Conservation (phyloP, 2,113 vertebrate species). For the Petaurus breviceps region DNA sequence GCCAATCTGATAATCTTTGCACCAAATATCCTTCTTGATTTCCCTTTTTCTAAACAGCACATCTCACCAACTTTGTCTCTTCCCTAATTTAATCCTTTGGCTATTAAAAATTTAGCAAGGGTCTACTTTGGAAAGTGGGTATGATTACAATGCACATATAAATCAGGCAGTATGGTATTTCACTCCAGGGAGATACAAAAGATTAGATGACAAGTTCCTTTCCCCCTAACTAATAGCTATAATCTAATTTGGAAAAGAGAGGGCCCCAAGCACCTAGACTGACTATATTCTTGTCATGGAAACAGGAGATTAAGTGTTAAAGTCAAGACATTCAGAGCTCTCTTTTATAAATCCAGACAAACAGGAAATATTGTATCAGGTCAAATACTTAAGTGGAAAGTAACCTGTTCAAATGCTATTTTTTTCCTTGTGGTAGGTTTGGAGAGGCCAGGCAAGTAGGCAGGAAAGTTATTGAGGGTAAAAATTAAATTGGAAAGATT, state of each 20-base stretch:
- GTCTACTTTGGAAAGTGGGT: background rate
- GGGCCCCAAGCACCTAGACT: background rate
- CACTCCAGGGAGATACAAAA: background rate
- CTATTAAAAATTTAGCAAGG: background rate
- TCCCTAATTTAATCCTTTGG: background rate
- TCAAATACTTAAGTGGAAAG: background rate
- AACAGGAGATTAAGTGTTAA: background rate
- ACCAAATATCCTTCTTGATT: background rate
- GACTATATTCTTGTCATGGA: background rate
- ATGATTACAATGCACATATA: background rate
- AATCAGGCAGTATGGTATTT: background rate
- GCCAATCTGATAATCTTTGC: background rate
- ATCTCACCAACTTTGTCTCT: background rate
- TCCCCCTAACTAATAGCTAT: background rate
- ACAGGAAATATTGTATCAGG: background rate
- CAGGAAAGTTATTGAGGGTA: background rate
- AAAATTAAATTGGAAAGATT: background rate
- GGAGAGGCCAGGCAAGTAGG: background rate
- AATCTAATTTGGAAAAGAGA: background rate
- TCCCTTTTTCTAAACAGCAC: background rate
- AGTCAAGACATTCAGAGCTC: background rate
- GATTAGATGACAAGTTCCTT: background rate
- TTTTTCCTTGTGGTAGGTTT: background rate
- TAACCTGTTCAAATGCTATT: background rate
- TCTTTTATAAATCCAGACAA: background rate